phyloP scores from a whole-genome alignment of 1,140 invertebrate genomes.

The Drosophila parvula region DNA sequence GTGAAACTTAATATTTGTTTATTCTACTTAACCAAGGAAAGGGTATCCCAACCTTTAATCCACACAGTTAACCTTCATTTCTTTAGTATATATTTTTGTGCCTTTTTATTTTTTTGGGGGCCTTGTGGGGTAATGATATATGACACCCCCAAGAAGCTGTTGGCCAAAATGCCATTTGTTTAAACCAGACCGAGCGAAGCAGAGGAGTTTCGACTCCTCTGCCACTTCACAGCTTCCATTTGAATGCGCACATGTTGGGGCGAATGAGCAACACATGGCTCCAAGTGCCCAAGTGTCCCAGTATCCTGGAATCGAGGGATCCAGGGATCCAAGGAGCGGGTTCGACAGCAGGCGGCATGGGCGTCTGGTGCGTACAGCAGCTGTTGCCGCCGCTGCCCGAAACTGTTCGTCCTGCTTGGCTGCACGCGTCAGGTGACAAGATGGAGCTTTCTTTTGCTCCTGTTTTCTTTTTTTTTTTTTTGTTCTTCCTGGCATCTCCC shows the following conservation, averaged over 20 bases:
- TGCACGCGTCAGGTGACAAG: slow-evolving; percentile 80
- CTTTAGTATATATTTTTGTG: not conserved
- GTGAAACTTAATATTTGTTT: not conserved
- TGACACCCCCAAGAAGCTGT: slow-evolving; percentile 73
- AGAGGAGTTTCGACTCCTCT: slow-evolving; percentile 25
- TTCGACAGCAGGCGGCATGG: slow-evolving; percentile 4
- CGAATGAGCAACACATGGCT: slow-evolving; percentile 74
- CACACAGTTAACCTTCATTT: slow-evolving; percentile 14
- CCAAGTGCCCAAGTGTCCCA: slow-evolving; percentile 12
- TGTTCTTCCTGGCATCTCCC: no score
- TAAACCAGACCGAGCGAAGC: slow-evolving; percentile 53
- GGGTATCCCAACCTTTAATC: slow-evolving; percentile 14
- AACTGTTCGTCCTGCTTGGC: slow-evolving; percentile 47
- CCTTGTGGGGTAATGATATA: slow-evolving; percentile 67
- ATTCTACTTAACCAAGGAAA: not conserved
- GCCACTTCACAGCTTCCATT: slow-evolving; percentile 75
- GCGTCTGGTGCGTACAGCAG: slow-evolving; percentile 55
- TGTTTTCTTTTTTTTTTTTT: slow-evolving; percentile 19
- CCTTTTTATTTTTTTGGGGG: slow-evolving; percentile 9
- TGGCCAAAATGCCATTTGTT: slow-evolving; percentile 75
- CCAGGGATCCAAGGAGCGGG: slow-evolving; percentile 1
- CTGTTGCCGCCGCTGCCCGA: slow-evolving; percentile 45
- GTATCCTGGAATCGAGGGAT: not conserved
- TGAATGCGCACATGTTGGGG: slow-evolving; percentile 69
- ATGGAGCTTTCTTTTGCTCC: slow-evolving; percentile 38